Conservation (phyloP, 2,113 vertebrate species). For the Zosterops hypoxanthus region DNA sequence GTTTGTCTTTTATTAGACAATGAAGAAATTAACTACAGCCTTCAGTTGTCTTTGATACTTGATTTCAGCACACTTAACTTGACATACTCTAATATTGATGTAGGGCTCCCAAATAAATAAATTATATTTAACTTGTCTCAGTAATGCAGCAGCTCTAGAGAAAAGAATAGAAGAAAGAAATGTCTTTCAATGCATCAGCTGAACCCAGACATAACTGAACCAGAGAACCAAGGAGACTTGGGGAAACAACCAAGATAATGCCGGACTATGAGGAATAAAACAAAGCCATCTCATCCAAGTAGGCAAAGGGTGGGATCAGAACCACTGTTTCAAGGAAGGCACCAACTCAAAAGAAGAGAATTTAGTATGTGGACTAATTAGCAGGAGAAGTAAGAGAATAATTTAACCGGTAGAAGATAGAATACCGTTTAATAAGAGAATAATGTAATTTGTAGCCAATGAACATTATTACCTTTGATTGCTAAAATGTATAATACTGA, state of each 20-base stretch:
- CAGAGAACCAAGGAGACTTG: not conserved
- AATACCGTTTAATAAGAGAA: not conserved
- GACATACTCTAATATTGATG: not conserved
- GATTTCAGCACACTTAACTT: not conserved
- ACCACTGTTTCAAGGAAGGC: not conserved
- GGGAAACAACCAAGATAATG: not conserved
- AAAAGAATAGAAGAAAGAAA: not conserved
- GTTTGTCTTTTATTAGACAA: slow-evolving; percentile 64
- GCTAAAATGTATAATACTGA: not conserved
- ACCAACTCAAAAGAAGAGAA: not conserved
- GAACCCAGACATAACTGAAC: not conserved
- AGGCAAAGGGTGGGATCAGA: not conserved
- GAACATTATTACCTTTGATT: not conserved
- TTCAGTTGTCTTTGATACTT: slow-evolving; percentile 39
- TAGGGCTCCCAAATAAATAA: not conserved
- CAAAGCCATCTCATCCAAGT: not conserved
- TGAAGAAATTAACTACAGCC: slow-evolving; percentile 74
- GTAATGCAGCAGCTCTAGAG: not conserved
- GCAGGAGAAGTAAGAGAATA: not conserved
- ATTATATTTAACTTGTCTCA: not conserved
- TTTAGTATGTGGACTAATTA: not conserved
- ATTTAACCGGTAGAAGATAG: not conserved
- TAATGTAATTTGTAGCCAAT: not conserved
- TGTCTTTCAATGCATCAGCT: not conserved
- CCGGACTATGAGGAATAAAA: not conserved